Evolutionary conservation across 1,140 invertebrate species (phyloP).

Genomic region (Augochlora pura): DNA sequence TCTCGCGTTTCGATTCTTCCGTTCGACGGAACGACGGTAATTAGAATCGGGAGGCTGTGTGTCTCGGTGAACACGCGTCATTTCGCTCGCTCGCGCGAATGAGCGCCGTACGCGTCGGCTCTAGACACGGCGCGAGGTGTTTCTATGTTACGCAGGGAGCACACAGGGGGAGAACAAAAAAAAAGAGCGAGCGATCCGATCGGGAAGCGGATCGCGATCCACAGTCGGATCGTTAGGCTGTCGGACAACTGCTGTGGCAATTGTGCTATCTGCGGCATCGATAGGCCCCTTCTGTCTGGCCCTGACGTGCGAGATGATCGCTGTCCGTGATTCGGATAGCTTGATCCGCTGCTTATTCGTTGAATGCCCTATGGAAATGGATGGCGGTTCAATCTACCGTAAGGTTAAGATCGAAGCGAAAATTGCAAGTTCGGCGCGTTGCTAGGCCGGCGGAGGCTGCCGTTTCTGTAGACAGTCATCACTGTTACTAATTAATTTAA

Average conservation of each 20-base stretch:
- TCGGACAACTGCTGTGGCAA: not conserved
- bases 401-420: not conserved
- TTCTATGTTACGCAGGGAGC: not conserved
- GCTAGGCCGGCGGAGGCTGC: no score
- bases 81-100: conserved; percentile 7
- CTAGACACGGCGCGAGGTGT: not conserved
- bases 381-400: not conserved
- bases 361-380: not conserved
- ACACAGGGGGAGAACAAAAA: no score
- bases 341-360: not conserved
- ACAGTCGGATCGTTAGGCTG: not conserved
- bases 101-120: not conserved
- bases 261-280: not conserved
- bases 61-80: conserved; percentile 26
- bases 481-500: no score
- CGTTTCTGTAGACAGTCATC: no score
- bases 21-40: conserved; percentile 41
- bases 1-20: conserved; percentile 24
- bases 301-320: not conserved
- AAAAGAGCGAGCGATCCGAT: not conserved
- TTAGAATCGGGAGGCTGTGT: conserved; percentile 32
- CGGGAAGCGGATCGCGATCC: not conserved
- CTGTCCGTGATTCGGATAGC: not conserved
- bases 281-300: not conserved
- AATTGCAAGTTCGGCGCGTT: not conserved